Base-by-base conservation (phyloP, 1,140 invertebrate species). In the Ceratina australensis region DNA sequence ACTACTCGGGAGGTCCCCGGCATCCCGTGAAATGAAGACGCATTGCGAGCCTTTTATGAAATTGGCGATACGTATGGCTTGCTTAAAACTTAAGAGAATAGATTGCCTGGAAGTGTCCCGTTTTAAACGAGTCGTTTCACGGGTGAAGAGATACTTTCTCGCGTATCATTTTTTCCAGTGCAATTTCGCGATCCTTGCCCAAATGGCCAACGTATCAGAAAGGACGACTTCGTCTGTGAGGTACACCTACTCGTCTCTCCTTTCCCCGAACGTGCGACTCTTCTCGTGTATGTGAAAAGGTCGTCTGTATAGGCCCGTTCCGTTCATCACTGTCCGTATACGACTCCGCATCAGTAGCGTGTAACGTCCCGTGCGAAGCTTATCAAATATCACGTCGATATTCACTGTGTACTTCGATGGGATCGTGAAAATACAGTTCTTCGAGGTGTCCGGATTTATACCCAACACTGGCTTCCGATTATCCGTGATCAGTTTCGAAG, bases 401-500 rank as follows among this genome's bases (percentile, higher is more conserved):
- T 95, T 93, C 28, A 86, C 75, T 1, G 93, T 93, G 83, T 93
- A 94, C 90, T 95, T 94, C 80, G 96, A 96, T 61, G 97, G 96
- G 65, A 98, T 90, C 91, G 98, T 98, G 0, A 99, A 94, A 87
- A 97, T 94, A 0, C 97, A 98, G 88, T 97, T 98, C 80, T 95
- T 94, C 77, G 94, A 93, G 3, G 97, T 97, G 90, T 98, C 97
- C 33, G 98, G 98, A 93, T 99, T 99, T 84, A 99, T 96, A 0
- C 98, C 98, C 86, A 99, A 96, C 16, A 99, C 95, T 28, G 98
- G 97, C 87, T 96, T 98, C 67, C 94, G 93, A 82, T 93, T 93
- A 86, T 94, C 91, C 66, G 87, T 90, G 47, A 98, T 95, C 91
- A 95, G 94, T 82, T 95, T 97, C 12, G 98, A 97, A 18, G 97